phyloP scores from a whole-genome alignment of 2,888 invertebrate genomes.

The Acleris holmiana region DNA sequence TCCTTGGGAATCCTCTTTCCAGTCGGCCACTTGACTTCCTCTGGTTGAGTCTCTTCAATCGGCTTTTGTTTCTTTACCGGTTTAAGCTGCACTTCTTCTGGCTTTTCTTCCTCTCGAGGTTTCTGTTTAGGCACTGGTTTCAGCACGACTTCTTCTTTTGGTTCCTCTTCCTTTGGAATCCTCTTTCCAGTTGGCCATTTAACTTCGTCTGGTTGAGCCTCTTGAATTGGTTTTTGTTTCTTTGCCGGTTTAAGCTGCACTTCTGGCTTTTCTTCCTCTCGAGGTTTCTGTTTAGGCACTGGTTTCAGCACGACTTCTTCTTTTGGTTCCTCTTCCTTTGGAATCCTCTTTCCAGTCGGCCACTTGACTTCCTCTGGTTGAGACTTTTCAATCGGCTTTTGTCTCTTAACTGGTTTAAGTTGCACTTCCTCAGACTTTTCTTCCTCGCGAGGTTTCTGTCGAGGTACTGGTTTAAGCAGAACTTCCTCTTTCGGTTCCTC shows the following conservation, averaged over 20 bases:
- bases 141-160: conserved; percentile 63
- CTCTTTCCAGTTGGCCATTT: conserved; percentile 55
- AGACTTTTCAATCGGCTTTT: too few species aligned
- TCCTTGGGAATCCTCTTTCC: too few species aligned
- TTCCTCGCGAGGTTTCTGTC: conserved; percentile 60
- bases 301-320: conserved; percentile 56
- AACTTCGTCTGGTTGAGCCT: conserved; percentile 62
- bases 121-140: conserved; percentile 62
- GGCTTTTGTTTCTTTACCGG: too few species aligned
- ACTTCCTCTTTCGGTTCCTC: conserved; percentile 49
- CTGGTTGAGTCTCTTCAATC: too few species aligned
- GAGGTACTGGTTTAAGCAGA: conserved; percentile 9
- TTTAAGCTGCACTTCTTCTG: not conserved
- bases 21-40: too few species aligned
- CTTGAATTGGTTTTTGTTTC: conserved; percentile 41
- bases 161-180: conserved; percentile 57
- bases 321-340: conserved; percentile 52
- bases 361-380: too few species aligned
- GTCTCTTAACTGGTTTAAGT: too few species aligned
- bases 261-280: conserved; percentile 50
- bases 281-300: conserved; percentile 49
- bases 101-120: conserved; percentile 41
- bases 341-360: too few species aligned
- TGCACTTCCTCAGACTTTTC: conserved; percentile 43
- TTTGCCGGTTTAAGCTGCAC: conserved; percentile 43